Evolutionary conservation across 2,888 invertebrate species (phyloP).

Genomic region (Pantelozetes paolii): DNA sequence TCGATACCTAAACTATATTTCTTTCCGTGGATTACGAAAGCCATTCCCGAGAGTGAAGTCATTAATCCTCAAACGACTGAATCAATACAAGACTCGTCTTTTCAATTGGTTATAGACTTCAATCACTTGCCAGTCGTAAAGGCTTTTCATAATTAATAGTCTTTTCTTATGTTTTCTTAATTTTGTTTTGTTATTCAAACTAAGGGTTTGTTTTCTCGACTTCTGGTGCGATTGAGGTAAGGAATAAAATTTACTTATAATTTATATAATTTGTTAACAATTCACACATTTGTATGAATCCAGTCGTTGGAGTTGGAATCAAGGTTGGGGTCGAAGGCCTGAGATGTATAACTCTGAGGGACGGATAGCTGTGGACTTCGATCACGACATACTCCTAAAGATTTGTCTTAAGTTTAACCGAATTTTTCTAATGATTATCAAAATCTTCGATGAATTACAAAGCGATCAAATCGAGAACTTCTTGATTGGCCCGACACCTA

Average conservation of each 20-base stretch:
- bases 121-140: slow-evolving; percentile 36
- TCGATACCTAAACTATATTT: slow-evolving; percentile 41
- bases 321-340: slow-evolving; percentile 45
- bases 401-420: slow-evolving; percentile 39
- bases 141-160: background rate
- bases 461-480: slow-evolving; percentile 37
- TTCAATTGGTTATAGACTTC: slow-evolving; percentile 42
- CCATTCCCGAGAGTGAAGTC: slow-evolving; percentile 25
- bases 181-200: slow-evolving; percentile 12
- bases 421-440: slow-evolving; percentile 40
- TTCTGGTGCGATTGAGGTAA: slow-evolving; percentile 43
- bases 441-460: slow-evolving; percentile 36
- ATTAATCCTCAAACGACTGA: background rate
- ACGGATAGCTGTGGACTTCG: slow-evolving; percentile 47
- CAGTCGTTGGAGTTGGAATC: slow-evolving; percentile 46
- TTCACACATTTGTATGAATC: no score
- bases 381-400: slow-evolving; percentile 46
- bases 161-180: no score
- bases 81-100: slow-evolving; percentile 18
- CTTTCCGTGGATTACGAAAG: slow-evolving; percentile 42
- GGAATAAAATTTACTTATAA: no score
- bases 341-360: slow-evolving; percentile 42
- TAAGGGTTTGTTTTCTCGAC: slow-evolving; percentile 45
- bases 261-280: no score
- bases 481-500: slow-evolving; percentile 45